phyloP scores from a whole-genome alignment of 2,888 invertebrate species.

The Patella caerulea region DNA sequence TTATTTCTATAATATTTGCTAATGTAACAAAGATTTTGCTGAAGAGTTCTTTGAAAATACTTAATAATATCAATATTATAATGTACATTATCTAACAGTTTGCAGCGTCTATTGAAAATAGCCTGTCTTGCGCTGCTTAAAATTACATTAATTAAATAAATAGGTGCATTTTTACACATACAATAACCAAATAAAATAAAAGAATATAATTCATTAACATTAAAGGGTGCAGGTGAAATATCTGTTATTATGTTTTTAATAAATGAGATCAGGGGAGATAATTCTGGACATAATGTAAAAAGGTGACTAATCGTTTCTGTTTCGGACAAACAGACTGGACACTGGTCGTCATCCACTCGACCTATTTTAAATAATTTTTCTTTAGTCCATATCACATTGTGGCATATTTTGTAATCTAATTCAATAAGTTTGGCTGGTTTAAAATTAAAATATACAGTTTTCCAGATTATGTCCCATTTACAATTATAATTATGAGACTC shows the following conservation, averaged over 20 bases:
- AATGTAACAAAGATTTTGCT: too few species aligned
- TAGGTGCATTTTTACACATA: neutral
- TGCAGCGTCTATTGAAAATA: neutral
- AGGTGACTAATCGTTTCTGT: neutral
- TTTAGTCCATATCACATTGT: neutral
- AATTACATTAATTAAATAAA: neutral
- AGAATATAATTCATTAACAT: neutral
- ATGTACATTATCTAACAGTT: neutral
- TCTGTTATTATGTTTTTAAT: neutral
- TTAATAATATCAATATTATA: conserved; percentile 3
- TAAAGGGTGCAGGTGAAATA: neutral
- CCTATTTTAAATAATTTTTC: neutral
- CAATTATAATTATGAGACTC: neutral
- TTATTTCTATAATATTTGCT: too few species aligned
- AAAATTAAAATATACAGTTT: neutral
- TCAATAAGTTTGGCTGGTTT: neutral
- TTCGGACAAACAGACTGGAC: neutral
- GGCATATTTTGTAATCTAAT: neutral
- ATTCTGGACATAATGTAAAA: neutral
- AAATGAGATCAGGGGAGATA: neutral
- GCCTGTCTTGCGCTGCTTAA: neutral
- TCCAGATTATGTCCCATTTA: neutral
- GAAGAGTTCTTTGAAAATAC: too few species aligned
- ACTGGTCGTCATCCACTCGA: neutral
- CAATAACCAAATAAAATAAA: neutral